phyloP scores from a whole-genome alignment of 2,113 vertebrate species.

The Danionella cerebrum region DNA sequence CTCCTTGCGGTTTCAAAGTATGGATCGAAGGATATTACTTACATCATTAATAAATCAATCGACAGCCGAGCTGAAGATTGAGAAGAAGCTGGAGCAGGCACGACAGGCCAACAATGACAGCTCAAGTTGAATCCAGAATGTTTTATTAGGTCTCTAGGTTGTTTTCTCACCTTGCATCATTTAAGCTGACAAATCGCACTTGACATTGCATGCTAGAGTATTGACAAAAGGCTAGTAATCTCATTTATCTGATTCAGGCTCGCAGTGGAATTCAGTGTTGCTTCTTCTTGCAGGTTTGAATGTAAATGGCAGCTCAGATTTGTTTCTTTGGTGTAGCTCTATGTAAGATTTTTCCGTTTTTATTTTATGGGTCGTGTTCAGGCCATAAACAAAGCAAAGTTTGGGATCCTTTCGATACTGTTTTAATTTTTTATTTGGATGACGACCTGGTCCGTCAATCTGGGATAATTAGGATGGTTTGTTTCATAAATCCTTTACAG shows the following conservation, averaged over 20 bases:
- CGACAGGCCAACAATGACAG: background rate
- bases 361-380: background rate
- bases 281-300: background rate
- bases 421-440: too few species aligned
- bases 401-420: too few species aligned
- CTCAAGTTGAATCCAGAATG: background rate
- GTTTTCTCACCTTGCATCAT: constrained; percentile 32
- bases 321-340: background rate
- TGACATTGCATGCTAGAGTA: constrained; percentile 17
- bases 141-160: constrained; percentile 23
- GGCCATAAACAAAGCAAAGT: background rate
- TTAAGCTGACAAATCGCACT: constrained; percentile 28
- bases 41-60: constrained; percentile 30
- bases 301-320: background rate
- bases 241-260: constrained; percentile 14
- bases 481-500: too few species aligned
- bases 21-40: constrained; percentile 11
- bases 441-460: background rate
- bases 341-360: background rate
- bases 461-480: background rate
- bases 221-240: constrained; percentile 21
- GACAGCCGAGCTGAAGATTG: constrained; percentile 14
- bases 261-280: background rate
- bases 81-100: background rate
- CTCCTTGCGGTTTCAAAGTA: background rate